Conservation (phyloP, 2,797 vertebrate genomes). For the Phataginus tetradactyla region DNA sequence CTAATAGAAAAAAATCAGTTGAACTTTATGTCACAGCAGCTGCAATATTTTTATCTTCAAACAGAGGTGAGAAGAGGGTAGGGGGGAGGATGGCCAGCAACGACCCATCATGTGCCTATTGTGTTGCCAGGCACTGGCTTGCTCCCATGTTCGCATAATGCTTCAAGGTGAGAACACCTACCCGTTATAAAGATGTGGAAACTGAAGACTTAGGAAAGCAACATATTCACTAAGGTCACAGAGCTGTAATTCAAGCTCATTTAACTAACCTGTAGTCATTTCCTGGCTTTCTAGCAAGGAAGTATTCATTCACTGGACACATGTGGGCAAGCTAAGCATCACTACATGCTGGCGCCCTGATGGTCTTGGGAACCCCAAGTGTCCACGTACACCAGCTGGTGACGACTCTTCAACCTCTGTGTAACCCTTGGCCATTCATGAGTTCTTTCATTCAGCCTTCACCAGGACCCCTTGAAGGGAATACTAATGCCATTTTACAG, state of each 20-base stretch:
- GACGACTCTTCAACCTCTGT: accelerated
- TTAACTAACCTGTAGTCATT: not conserved
- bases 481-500: not conserved
- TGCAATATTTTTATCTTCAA: not conserved
- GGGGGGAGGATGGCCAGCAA: accelerated
- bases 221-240: not conserved
- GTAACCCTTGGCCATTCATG: accelerated
- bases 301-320: accelerated
- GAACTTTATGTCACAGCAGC: not conserved
- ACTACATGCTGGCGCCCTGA: accelerated
- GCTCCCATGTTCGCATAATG: accelerated
- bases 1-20: not conserved
- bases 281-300: not conserved
- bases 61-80: not conserved
- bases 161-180: accelerated
- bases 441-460: not conserved
- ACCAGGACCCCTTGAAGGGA: accelerated
- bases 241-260: accelerated
- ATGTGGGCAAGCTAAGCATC: accelerated
- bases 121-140: accelerated
- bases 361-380: not conserved
- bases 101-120: accelerated
- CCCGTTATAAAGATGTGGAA: not conserved
- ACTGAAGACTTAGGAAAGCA: not conserved
- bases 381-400: accelerated